Evolutionary conservation across 2,113 vertebrate genomes (phyloP), one percentile per base, ranked within the genome.

Genomic region (Gambusia affinis): DNA sequence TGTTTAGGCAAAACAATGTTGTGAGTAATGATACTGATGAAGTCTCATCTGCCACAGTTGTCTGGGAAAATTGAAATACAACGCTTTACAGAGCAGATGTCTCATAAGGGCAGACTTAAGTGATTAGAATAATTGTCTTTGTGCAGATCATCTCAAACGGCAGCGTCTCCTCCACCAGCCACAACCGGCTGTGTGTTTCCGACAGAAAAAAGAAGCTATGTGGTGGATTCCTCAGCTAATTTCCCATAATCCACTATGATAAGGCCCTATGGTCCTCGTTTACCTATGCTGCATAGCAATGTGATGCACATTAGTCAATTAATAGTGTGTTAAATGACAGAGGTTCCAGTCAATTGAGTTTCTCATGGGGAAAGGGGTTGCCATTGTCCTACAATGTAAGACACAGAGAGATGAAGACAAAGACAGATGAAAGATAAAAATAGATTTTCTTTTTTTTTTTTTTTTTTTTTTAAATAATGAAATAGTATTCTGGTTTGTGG

Each of bases 251-350:
- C 92, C 89, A 87, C 85, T 86, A 83, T 91, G 87, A 92, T 92
- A 96, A 96, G 96, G 95, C 96, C 93, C 89, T 85, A 82, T 91
- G 94, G 94, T 95, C 95, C 94, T 95, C 95, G 67, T 91, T 87
- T 90, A 91, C 96, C 95, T 96, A 95, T 94, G 93, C 93, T 88
- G 92, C 89, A 84, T 30, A 31, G 91, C 81, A 76, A 93, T 92
- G 95, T 90, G 91, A 96, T 91, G 96, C 96, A 96, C 96, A 97
- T 98, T 98, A 97, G 95, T 96, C 96, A 96, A 98, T 98, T 97
- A 98, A 98, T 97, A 96, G 94, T 81, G 95, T 98, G 96, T 96
- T 98, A 98, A 98, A 98, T 95, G 95, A 96, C 95, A 95, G 95
- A 90, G 95, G 96, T 98, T 97, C 95, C 94, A 78, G 96, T 95